phyloP scores from a whole-genome alignment of 92 coral and sea anemone species.

The Porites rus region DNA sequence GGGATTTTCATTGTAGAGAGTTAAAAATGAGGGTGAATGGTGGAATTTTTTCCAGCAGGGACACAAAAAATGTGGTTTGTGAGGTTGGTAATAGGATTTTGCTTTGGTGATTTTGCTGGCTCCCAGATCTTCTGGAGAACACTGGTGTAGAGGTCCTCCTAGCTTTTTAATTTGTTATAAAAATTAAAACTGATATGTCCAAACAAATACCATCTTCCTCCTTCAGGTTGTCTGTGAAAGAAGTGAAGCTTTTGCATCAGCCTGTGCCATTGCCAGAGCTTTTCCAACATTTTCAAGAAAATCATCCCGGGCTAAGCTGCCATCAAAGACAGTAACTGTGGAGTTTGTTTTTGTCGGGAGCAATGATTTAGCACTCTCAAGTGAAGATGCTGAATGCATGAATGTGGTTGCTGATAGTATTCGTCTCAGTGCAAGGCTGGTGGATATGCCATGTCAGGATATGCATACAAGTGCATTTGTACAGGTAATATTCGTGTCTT shows the following conservation, averaged over 20 bases:
- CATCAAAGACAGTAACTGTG: slow-evolving; percentile 77
- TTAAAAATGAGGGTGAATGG: no score
- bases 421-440: slow-evolving; percentile 89
- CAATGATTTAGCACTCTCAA: slow-evolving; percentile 73
- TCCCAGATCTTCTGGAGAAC: no score
- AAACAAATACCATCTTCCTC: not conserved
- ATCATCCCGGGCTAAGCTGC: slow-evolving; percentile 39
- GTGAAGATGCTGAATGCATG: slow-evolving; percentile 81
- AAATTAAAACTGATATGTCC: not conserved
- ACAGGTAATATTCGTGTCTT: slow-evolving; percentile 55
- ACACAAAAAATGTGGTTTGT: no score
- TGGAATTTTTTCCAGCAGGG: no score
- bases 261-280: slow-evolving; percentile 92
- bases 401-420: slow-evolving; percentile 89
- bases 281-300: slow-evolving; percentile 88
- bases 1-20: no score
- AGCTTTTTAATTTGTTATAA: no score
- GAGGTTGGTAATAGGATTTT: no score
- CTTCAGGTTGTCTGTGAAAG: slow-evolving; percentile 92
- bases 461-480: slow-evolving; percentile 97
- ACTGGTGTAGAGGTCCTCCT: no score
- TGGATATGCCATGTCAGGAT: slow-evolving; percentile 91
- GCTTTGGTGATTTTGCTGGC: no score
- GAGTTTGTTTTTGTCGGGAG: slow-evolving; percentile 87
- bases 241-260: slow-evolving; percentile 86